These are phyloP conservation scores for Corticium candelabrum DNA, from an alignment of 37 sponge, comb jelly and placozoan species.

Conservation along the genomic window DNA sequence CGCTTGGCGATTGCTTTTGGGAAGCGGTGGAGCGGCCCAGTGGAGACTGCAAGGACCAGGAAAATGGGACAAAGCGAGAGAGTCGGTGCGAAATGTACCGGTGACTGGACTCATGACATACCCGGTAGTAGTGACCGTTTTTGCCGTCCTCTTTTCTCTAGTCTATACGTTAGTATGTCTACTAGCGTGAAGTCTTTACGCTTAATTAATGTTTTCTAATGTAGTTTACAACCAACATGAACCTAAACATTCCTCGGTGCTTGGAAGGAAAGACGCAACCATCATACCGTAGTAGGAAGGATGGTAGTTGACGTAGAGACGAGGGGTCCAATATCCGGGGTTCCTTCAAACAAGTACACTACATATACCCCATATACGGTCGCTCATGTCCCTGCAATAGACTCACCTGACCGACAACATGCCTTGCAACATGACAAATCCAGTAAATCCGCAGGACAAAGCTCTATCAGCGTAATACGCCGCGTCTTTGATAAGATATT, in stretches of 20 bases:
- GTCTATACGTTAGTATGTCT: too few species aligned
- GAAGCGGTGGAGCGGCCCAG: not conserved
- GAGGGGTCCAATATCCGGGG: slow-evolving; percentile 22
- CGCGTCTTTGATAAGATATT: slow-evolving; percentile 35
- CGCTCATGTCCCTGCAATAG: not conserved
- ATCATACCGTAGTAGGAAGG: slow-evolving; percentile 73
- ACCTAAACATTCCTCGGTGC: too few species aligned
- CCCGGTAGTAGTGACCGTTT: too few species aligned
- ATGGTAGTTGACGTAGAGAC: slow-evolving; percentile 44
- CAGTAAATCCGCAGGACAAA: slow-evolving; percentile 69
- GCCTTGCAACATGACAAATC: slow-evolving; percentile 64
- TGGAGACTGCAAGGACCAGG: not conserved
- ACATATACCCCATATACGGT: not conserved
- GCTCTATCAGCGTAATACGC: slow-evolving; percentile 49
- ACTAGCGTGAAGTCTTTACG: too few species aligned
- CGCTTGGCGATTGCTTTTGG: not conserved
- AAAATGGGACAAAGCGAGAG: not conserved
- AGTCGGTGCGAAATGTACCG: not conserved
- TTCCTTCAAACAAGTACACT: slow-evolving; percentile 3
- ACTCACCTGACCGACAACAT: slow-evolving; percentile 31
- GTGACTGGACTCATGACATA: not conserved
- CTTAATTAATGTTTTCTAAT: too few species aligned
- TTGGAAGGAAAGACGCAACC: slow-evolving; percentile 43
- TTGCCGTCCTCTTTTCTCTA: too few species aligned
- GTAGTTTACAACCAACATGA: too few species aligned